Evolutionary conservation across 2,888 invertebrate species (phyloP).

Genomic region (Bellardia bayeri): DNA sequence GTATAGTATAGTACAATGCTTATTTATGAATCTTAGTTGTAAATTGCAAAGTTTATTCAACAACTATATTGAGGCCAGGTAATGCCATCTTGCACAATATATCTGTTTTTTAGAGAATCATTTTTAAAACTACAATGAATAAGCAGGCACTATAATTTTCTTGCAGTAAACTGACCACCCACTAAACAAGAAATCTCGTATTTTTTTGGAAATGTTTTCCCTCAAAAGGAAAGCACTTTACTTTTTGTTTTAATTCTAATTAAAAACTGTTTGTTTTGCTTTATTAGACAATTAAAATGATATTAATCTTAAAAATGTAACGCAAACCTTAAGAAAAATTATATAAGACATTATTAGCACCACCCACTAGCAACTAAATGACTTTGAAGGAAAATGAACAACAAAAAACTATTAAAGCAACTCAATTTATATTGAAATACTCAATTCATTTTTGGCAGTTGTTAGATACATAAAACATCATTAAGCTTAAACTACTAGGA

Average conservation of each 20-base stretch:
- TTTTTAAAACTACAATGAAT: neutral
- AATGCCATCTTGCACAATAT: too few species aligned
- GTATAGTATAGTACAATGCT: too few species aligned
- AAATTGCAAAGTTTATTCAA: too few species aligned
- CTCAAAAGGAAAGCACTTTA: constrained; percentile 8
- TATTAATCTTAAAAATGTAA: constrained; percentile 53
- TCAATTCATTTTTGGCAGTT: constrained; percentile 27
- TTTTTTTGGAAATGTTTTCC: neutral
- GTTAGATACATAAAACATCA: constrained; percentile 35
- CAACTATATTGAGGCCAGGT: too few species aligned
- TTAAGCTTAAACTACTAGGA: constrained; percentile 24
- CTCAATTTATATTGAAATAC: constrained; percentile 61
- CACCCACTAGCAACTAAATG: constrained; percentile 68
- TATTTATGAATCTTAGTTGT: too few species aligned
- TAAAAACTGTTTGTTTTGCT: constrained; percentile 57
- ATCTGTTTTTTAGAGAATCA: neutral
- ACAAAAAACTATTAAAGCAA: constrained; percentile 38
- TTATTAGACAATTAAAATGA: constrained; percentile 53
- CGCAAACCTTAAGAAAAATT: constrained; percentile 50
- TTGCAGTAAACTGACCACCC: constrained; percentile 32
- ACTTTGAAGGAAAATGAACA: constrained; percentile 17
- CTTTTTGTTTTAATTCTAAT: constrained; percentile 46
- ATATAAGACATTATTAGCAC: constrained; percentile 63
- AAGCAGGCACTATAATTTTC: neutral
- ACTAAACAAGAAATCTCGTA: constrained; percentile 22